These are phyloP conservation scores for Lycorma delicatula DNA, from an alignment of 1,140 invertebrate genomes.

Conservation along the genomic window DNA sequence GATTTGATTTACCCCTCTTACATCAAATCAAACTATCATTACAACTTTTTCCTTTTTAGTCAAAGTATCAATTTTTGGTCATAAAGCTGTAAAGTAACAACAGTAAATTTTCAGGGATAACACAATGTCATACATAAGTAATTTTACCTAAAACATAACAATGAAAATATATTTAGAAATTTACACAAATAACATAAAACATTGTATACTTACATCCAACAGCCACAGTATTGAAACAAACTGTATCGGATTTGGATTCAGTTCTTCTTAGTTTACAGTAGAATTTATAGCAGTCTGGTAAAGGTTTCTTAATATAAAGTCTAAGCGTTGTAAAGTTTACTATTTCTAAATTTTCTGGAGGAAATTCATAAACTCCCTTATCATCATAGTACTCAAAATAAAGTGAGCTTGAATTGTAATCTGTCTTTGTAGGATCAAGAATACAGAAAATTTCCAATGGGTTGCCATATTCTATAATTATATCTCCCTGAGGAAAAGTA, in stretches of 20 bases:
- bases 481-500: conserved; percentile 44
- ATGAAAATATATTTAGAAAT: conserved; percentile 5
- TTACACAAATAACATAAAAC: background rate
- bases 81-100: too few species aligned
- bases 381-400: conserved; percentile 41
- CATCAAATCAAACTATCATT: too few species aligned
- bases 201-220: conserved; percentile 43
- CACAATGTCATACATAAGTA: too few species aligned
- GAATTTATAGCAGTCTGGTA: conserved; percentile 37
- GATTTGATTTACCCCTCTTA: too few species aligned
- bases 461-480: conserved; percentile 40
- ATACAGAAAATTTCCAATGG: conserved; percentile 42
- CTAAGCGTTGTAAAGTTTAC: conserved; percentile 43
- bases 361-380: conserved; percentile 34
- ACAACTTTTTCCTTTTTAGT: too few species aligned
- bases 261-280: conserved; percentile 39
- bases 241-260: conserved; percentile 27
- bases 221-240: conserved; percentile 44
- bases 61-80: too few species aligned
- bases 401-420: conserved; percentile 37
- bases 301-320: conserved; percentile 38
- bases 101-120: too few species aligned
- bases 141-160: background rate
- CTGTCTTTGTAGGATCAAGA: conserved; percentile 36
- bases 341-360: conserved; percentile 36